These are phyloP conservation scores for Lagocephalus sceleratus DNA, from an alignment of 2,797 vertebrate genomes.

Conservation along the genomic window DNA sequence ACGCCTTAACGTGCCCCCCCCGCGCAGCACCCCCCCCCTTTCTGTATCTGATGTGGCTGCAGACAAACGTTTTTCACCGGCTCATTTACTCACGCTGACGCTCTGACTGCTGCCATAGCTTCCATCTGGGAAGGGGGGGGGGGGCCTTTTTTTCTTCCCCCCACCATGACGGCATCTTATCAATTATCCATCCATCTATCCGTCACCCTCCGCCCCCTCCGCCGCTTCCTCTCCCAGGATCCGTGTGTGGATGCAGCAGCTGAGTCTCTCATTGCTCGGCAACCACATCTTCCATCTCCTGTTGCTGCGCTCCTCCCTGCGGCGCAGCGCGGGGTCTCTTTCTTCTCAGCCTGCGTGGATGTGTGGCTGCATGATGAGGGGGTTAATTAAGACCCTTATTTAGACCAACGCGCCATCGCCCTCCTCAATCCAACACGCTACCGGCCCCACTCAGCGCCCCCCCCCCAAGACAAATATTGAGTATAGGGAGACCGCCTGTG, in stretches of 20 bases:
- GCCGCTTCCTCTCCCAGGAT: slow-evolving; percentile 53
- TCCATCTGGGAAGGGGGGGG: too few relatives aligned
- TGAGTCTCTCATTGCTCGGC: slow-evolving; percentile 62
- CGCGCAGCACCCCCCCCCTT: background rate
- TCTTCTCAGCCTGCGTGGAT: too few relatives aligned
- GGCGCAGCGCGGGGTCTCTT: background rate
- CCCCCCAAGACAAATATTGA: too few relatives aligned
- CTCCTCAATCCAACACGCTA: too few relatives aligned
- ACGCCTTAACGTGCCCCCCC: too few relatives aligned
- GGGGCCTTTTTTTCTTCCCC: too few relatives aligned
- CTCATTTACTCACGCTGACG: background rate
- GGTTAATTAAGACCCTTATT: slow-evolving; percentile 5
- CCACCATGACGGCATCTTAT: slow-evolving; percentile 9
- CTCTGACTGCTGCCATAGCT: too few relatives aligned
- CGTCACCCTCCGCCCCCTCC: slow-evolving; percentile 21
- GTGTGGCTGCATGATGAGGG: too few relatives aligned
- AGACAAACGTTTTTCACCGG: background rate
- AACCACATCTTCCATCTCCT: slow-evolving; percentile 56
- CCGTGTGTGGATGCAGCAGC: slow-evolving; percentile 55
- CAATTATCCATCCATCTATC: slow-evolving; percentile 9
- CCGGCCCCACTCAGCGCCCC: background rate
- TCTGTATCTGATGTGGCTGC: background rate
- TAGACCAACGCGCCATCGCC: too few relatives aligned
- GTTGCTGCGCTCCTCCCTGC: slow-evolving; percentile 19
- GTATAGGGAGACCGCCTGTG: too few relatives aligned